These are phyloP conservation scores for Danionella cerebrum DNA, from an alignment of 2,113 vertebrate species.

Conservation along the genomic window DNA sequence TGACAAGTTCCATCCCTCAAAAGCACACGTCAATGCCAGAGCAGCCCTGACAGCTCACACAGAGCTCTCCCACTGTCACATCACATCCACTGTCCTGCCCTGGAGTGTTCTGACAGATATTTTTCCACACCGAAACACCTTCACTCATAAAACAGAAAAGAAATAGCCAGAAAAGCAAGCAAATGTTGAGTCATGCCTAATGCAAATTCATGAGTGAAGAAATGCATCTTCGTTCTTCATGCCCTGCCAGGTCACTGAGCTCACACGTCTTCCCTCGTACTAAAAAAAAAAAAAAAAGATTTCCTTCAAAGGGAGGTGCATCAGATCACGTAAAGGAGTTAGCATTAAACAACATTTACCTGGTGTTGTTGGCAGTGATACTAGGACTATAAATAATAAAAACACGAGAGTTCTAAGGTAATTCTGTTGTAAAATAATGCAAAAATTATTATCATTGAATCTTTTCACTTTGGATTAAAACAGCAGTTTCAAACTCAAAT, in stretches of 20 bases:
- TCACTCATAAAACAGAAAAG: neutral
- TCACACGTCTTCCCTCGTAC: neutral
- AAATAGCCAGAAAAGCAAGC: neutral
- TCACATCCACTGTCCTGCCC: conserved; percentile 1
- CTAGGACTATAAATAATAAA: no score
- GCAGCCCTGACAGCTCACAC: neutral
- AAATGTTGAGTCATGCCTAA: neutral
- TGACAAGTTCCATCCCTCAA: neutral
- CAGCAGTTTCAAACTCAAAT: no score
- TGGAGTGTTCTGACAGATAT: neutral
- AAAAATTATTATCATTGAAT: no score
- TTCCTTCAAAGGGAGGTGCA: neutral
- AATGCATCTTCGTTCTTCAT: neutral
- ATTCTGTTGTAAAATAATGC: no score
- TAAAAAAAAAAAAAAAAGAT: neutral
- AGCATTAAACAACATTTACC: no score
- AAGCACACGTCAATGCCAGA: conserved; percentile 9
- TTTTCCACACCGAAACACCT: neutral
- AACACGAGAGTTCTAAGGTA: no score
- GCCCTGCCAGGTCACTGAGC: conserved; percentile 24
- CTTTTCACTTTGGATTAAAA: no score
- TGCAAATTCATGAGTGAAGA: neutral
- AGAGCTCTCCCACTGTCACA: neutral
- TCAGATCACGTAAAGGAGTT: neutral
- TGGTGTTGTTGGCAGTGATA: no score